These are phyloP conservation scores for Palythoa grandis DNA, from an alignment of 92 coral and sea anemone species.

Conservation along the genomic window DNA sequence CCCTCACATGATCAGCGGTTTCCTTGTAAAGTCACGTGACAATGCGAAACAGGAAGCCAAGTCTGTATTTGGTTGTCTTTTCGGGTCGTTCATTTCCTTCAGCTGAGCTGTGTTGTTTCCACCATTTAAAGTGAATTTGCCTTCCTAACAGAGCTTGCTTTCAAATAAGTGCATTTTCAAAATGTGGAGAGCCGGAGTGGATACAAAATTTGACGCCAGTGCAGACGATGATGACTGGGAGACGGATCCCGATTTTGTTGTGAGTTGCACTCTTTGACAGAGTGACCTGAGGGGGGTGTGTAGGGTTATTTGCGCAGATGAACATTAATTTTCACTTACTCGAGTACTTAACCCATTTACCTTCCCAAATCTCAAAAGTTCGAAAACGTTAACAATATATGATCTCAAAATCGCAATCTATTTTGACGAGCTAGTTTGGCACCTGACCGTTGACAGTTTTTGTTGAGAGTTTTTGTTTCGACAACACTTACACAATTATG, in stretches of 20 bases:
- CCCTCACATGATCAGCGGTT: constrained; percentile 43
- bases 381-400: no score
- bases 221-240: constrained; percentile 99
- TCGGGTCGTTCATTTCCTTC: constrained; percentile 33
- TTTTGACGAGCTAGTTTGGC: no score
- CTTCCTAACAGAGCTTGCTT: constrained; percentile 11
- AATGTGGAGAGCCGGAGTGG: constrained; percentile 82
- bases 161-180: background rate
- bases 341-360: no score
- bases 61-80: constrained; percentile 15
- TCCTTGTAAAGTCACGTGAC: constrained; percentile 28
- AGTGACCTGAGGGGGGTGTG: constrained; percentile 31
- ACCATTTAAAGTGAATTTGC: background rate
- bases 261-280: constrained; percentile 42
- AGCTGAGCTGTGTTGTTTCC: background rate
- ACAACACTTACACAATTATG: no score
- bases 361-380: no score
- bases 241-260: constrained; percentile 99
- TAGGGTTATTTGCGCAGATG: background rate
- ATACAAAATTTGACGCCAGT: constrained; percentile 45
- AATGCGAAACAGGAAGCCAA: constrained; percentile 44
- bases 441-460: no score
- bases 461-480: no score
- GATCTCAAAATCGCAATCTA: no score
- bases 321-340: no score